Base-by-base conservation (phyloP, 2,888 invertebrate species). In the Eurytoma californica region DNA sequence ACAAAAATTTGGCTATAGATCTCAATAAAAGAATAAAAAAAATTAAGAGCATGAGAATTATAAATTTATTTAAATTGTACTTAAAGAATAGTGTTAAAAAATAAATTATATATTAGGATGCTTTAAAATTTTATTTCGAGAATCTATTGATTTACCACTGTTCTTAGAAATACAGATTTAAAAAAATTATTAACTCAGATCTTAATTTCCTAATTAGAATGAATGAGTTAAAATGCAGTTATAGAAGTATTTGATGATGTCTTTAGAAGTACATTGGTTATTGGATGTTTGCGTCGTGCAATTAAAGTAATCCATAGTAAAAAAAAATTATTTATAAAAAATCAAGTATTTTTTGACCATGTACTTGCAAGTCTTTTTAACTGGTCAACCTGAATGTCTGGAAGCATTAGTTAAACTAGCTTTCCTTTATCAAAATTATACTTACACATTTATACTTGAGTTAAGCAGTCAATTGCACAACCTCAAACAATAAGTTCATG, bases 381-480 rank as follows among this genome's bases (percentile, higher is more conserved):
- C 68, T 68, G 39, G 63, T 72, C 39, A 39, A 65, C 69, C 47
- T 63, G 47, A 69, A 65, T 57, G 28, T 72, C 51, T 58, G 66
- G 74, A 80, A 80, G 66, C 69, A 57, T 63, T 73, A 80, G 77
- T 80, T 65, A 73, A 70, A 77, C 74, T 77, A 80, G 69, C 76
- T 76, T 80, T 61, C 73, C 55, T 69, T n/a, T 14, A 66, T 72
- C 68, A 30, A 72, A 75, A 65, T 68, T 80, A 73, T 55, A 47
- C 49, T 28, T 61, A n/a, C n/a, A 77, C 73, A 73, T 73, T 77
- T 63, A 18, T 72, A 60, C 57, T 63, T 69, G 72, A 72, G 76
- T 73, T 72, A 67, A 61, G 76, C 58, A 47, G 55, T 72, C 49
- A 12, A 76, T 80, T 73, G 73, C 80, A 77, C 73, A 73, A 73